Percentiles rank a stretch among this genome's conserved stretches.
These are phyloP conservation scores for Zophobas morio DNA, from an alignment of 1,140 invertebrate species.

Conservation along the genomic window DNA sequence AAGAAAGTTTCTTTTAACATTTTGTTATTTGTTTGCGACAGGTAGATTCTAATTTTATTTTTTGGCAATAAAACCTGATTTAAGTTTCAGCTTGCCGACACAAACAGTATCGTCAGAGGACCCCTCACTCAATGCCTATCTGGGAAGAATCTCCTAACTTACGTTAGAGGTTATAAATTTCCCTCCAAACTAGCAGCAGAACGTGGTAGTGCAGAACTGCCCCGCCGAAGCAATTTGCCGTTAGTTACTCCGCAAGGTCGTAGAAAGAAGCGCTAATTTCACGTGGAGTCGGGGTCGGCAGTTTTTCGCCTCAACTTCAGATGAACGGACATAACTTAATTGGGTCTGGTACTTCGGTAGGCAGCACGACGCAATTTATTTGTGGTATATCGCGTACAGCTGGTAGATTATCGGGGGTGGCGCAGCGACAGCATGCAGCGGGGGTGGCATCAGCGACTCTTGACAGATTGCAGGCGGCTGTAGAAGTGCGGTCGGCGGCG, in stretches of 20 bases:
- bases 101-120: too few relatives aligned
- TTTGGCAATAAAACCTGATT: too few relatives aligned
- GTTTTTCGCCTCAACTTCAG: background rate
- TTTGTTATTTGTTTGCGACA: too few relatives aligned
- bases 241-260: background rate
- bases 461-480: slow-evolving; percentile 28
- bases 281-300: slow-evolving; percentile 2
- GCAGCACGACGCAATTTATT: slow-evolving; percentile 5
- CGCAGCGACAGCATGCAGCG: background rate
- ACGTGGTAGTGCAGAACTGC: background rate
- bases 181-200: background rate
- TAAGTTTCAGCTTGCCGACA: too few relatives aligned
- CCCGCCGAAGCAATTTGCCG: slow-evolving; percentile 1
- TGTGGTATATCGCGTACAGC: slow-evolving; percentile 13
- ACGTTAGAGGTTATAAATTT: too few relatives aligned
- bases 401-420: slow-evolving; percentile 3
- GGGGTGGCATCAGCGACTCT: slow-evolving; percentile 8
- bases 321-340: slow-evolving; percentile 9
- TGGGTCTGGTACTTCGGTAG: background rate
- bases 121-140: too few relatives aligned
- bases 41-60: too few relatives aligned
- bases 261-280: slow-evolving; percentile 9
- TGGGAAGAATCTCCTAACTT: too few relatives aligned
- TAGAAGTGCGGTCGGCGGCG: slow-evolving; percentile 20
- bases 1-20: too few relatives aligned